Percentiles rank a stretch among this genome's conserved stretches.
These are phyloP conservation scores for Scaptomyza cyrtandrae DNA, from an alignment of 2,888 invertebrate genomes.

Conservation along the genomic window DNA sequence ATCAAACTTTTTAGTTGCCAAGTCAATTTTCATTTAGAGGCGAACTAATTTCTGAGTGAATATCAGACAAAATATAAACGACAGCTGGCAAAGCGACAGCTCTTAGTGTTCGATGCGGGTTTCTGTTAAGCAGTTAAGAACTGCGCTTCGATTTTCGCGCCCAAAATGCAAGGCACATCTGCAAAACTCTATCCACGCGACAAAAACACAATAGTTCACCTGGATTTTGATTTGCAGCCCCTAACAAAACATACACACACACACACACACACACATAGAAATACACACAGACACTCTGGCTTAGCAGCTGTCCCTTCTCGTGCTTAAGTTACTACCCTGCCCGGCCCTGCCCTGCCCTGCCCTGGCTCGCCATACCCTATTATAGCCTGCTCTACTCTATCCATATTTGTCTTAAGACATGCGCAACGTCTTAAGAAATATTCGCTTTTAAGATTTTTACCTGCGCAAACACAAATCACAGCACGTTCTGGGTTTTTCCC, in stretches of 20 bases:
- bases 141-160: conserved; percentile 65
- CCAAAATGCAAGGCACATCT: conserved; percentile 70
- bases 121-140: conserved; percentile 8
- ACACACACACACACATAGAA: too few relatives aligned
- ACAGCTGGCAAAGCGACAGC: conserved; percentile 59
- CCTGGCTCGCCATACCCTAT: background rate
- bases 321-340: conserved; percentile 35
- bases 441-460: conserved; percentile 37
- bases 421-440: conserved; percentile 77
- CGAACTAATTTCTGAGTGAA: background rate
- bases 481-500: conserved; percentile 68
- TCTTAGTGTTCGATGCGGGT: conserved; percentile 20
- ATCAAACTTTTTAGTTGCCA: too few relatives aligned
- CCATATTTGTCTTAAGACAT: conserved; percentile 68
- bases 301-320: conserved; percentile 66
- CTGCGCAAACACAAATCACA: conserved; percentile 63
- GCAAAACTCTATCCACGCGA: conserved; percentile 57
- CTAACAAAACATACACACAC: conserved; percentile 38
- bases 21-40: background rate
- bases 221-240: conserved; percentile 75
- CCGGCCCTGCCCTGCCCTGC: conserved; percentile 25
- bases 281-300: conserved; percentile 21
- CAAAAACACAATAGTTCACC: conserved; percentile 78
- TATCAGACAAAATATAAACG: conserved; percentile 37
- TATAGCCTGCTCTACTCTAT: conserved; percentile 13